Evolutionary conservation across 2,797 vertebrate species (phyloP).

Genomic region (Centropyge bicolor): DNA sequence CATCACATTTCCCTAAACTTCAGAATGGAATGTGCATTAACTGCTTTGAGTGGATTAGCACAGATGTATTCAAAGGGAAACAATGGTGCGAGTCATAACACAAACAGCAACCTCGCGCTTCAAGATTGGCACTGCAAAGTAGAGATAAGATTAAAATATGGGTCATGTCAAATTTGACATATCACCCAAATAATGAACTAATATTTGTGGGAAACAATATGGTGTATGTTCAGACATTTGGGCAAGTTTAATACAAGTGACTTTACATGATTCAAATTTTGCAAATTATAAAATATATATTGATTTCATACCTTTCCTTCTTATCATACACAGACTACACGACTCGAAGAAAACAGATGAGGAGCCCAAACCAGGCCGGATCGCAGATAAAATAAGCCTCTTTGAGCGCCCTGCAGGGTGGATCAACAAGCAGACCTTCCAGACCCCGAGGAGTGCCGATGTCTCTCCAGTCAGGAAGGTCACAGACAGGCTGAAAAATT

Average conservation of each 20-base stretch:
- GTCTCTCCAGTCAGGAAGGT: slow-evolving; percentile 82
- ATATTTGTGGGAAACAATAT: neutral
- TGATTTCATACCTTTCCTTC: slow-evolving; percentile 23
- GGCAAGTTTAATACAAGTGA: neutral
- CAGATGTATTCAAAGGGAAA: slow-evolving; percentile 32
- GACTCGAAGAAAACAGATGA: slow-evolving; percentile 55
- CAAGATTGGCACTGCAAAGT: slow-evolving; percentile 3
- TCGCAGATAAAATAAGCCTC: slow-evolving; percentile 92
- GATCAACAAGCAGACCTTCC: slow-evolving; percentile 70
- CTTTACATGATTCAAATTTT: neutral
- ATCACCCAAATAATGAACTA: neutral
- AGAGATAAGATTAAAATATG: slow-evolving; percentile 12
- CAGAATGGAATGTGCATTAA: slow-evolving; percentile 20
- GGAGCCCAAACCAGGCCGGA: slow-evolving; percentile 76
- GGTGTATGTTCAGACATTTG: neutral
- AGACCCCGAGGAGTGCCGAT: slow-evolving; percentile 79
- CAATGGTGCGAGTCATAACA: slow-evolving; percentile 62
- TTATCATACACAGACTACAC: slow-evolving; percentile 61
- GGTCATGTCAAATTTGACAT: slow-evolving; percentile 1
- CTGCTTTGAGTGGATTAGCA: slow-evolving; percentile 35
- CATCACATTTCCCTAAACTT: neutral
- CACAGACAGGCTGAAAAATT: slow-evolving; percentile 82
- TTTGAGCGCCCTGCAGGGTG: slow-evolving; percentile 85
- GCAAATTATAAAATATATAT: neutral
- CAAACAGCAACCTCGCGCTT: slow-evolving; percentile 41